Evolutionary conservation across 2,113 vertebrate genomes (phyloP), one percentile per base, ranked within the genome.

Genomic region (Albula goreensis): DNA sequence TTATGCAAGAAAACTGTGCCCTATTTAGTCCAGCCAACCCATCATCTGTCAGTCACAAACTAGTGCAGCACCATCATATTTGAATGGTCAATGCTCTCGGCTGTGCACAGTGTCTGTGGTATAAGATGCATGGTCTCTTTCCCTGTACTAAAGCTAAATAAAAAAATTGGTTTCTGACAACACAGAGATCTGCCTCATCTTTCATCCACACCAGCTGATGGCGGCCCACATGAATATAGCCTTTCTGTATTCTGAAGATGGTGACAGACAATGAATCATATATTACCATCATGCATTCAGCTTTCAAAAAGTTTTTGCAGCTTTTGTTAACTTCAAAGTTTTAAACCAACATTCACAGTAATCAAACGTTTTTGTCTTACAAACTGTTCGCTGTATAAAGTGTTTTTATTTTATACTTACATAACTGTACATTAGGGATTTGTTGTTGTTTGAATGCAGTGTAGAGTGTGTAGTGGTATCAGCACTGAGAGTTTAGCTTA

Each of bases 241-340:
- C 17, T 31, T 25, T 74, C 10, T 74, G n/a, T n/a, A 74, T 74
- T 74, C n/a, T 31, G 70, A 74, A 74, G 70, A 74, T 31, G 70
- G n/a, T 74, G 70, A 74, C 70, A 74, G 70, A 74, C 70, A 74
- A 74, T 74, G 70, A 74, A 74, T 74, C 70, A 74, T 74, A 74
- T 31, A 31, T 74, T 74, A 74, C 22, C n/a, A 74, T 74, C 70
- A 74, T 74, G 70, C 5, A 31, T 74, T 74, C 70, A 25, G 25
- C 9, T 74, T 74, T 31, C 70, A 74, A 74, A 74, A 22, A 31
- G 8, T 74, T 9, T 70, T 70, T 70, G 63, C 63, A 60, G 57
- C 60, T 66, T 3, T 19, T 66, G 60, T 19, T 66, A 66, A 7
- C 17, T 66, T 66, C 60, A 66, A 66, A 66, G 60, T 66, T 66